Conservation (phyloP, 2,888 invertebrate species). For the Melinaea menophilus region DNA sequence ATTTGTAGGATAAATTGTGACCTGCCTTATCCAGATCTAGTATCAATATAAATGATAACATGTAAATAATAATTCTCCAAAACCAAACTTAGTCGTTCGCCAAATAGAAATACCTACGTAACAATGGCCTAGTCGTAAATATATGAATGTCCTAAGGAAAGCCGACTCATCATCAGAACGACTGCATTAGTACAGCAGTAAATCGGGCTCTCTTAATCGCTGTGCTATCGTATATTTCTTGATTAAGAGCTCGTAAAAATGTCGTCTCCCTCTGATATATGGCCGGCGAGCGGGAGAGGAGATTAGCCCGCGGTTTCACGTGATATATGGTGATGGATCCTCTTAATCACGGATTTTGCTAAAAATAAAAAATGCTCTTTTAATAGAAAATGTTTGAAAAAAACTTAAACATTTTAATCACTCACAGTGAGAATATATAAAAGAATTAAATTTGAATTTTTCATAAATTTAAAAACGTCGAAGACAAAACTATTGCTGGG, state of each 20-base stretch:
- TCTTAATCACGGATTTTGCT: constrained; percentile 16
- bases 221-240: constrained; percentile 71
- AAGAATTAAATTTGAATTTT: too few relatives aligned
- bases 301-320: constrained; percentile 49
- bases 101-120: background rate
- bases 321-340: constrained; percentile 22
- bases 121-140: background rate
- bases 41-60: too few relatives aligned
- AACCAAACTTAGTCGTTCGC: too few relatives aligned
- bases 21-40: too few relatives aligned
- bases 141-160: constrained; percentile 9
- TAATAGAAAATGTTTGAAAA: background rate
- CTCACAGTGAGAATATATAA: too few relatives aligned
- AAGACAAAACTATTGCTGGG: background rate
- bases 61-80: too few relatives aligned
- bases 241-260: constrained; percentile 67
- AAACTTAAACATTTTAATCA: too few relatives aligned
- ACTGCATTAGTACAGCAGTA: constrained; percentile 68
- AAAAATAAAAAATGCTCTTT: background rate
- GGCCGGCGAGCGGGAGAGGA: constrained; percentile 50
- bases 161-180: constrained; percentile 53
- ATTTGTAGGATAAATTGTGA: too few relatives aligned
- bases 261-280: constrained; percentile 67
- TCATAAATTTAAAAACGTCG: background rate
- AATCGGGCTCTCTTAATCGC: constrained; percentile 66